phyloP scores from a whole-genome alignment of 1,140 invertebrate genomes.

The Pachyrhynchus sulphureomaculatus region DNA sequence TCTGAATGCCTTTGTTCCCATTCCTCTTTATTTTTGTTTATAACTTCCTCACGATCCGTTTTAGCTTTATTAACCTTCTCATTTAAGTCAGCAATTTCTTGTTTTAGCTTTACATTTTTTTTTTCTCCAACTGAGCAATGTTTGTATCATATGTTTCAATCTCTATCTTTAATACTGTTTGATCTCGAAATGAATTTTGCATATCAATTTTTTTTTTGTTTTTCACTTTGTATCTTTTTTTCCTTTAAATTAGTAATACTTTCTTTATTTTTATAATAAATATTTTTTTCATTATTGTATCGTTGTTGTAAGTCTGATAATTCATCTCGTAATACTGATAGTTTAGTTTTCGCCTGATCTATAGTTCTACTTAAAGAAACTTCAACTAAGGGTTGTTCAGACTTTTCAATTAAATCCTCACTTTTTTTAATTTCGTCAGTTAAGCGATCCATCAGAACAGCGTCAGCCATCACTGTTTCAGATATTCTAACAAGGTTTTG shows the following conservation, averaged over 20 bases:
- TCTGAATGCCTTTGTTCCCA: slow-evolving; percentile 42
- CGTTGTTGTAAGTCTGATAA: slow-evolving; percentile 31
- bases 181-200: slow-evolving; percentile 40
- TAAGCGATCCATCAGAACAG: slow-evolving; percentile 42
- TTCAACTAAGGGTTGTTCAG: slow-evolving; percentile 52
- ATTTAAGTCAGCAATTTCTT: too few relatives aligned
- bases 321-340: slow-evolving; percentile 52
- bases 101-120: too few relatives aligned
- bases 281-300: slow-evolving; percentile 22
- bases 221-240: slow-evolving; percentile 32
- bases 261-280: slow-evolving; percentile 36
- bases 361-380: slow-evolving; percentile 52
- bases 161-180: slow-evolving; percentile 35
- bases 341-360: slow-evolving; percentile 53
- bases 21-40: slow-evolving; percentile 39
- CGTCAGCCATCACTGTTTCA: slow-evolving; percentile 38
- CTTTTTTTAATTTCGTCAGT: slow-evolving; percentile 34
- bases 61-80: too few relatives aligned
- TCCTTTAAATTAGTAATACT: slow-evolving; percentile 36
- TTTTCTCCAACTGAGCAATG: slow-evolving; percentile 13
- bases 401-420: slow-evolving; percentile 38
- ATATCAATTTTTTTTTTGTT: slow-evolving; percentile 38
- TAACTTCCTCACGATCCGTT: neutral
- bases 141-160: slow-evolving; percentile 22
- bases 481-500: slow-evolving; percentile 35